A percentile compares a stretch with the other conserved stretches of the same genome.
Evolutionary conservation across 2,888 invertebrate genomes (phyloP).

Genomic region (Caenorhabditis zanzibari): DNA sequence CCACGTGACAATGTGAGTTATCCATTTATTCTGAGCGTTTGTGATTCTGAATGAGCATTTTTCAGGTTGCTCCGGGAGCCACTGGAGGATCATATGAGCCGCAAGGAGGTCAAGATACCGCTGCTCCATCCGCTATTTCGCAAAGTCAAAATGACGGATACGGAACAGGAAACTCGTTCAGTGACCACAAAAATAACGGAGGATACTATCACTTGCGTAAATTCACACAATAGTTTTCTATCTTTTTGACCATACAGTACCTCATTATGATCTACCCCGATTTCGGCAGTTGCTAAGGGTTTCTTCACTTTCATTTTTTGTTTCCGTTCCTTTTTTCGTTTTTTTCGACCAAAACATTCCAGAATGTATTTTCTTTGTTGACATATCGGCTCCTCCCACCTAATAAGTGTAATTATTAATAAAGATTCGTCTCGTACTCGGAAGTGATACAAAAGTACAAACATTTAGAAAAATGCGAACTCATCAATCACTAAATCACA

Average conservation of each 20-base stretch:
- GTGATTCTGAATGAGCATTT: background rate
- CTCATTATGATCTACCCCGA: constrained; percentile 64
- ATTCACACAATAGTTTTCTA: constrained; percentile 49
- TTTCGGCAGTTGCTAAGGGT: constrained; percentile 62
- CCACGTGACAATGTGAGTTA: constrained; percentile 69
- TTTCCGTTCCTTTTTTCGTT: constrained; percentile 12
- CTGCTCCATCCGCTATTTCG: constrained; percentile 41
- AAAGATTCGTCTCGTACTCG: constrained; percentile 19
- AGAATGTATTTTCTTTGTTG: constrained; percentile 20
- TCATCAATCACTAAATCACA: constrained; percentile 31
- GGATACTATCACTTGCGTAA: constrained; percentile 66
- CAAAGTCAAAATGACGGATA: constrained; percentile 61
- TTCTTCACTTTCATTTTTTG: constrained; percentile 22
- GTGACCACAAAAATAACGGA: constrained; percentile 55
- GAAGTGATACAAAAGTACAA: constrained; percentile 32
- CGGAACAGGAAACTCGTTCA: constrained; percentile 52
- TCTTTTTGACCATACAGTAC: constrained; percentile 38
- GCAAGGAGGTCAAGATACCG: constrained; percentile 29
- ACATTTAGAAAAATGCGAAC: constrained; percentile 17
- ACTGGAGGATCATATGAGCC: constrained; percentile 64
- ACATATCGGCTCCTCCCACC: constrained; percentile 12
- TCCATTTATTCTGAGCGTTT: background rate
- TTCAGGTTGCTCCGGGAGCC: constrained; percentile 59
- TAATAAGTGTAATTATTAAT: constrained; percentile 62
- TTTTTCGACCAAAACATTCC: constrained; percentile 21